Evolutionary conservation across 2,888 invertebrate species (phyloP).

Genomic region (Nipponacmea schrenckii): DNA sequence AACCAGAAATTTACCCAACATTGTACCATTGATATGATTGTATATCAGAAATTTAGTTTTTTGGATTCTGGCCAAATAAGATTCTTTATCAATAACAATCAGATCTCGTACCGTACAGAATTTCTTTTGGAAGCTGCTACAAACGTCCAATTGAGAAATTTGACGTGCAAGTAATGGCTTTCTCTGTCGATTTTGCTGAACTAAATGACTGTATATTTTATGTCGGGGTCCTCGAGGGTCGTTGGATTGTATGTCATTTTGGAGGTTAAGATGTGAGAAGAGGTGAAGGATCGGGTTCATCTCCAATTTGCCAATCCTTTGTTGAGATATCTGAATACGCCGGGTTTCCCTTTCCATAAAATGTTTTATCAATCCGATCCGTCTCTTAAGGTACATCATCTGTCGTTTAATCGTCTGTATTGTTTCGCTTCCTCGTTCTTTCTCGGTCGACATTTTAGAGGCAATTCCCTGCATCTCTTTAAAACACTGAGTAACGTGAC

Average conservation of each 20-base stretch:
- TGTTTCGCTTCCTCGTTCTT: neutral
- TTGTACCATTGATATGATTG: neutral
- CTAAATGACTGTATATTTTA: neutral
- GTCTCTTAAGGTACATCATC: neutral
- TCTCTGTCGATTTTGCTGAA: neutral
- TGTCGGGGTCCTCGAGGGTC: neutral
- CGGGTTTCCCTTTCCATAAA: no score
- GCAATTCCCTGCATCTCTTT: no score
- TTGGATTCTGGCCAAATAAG: neutral
- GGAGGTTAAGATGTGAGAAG: neutral
- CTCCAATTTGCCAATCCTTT: no score
- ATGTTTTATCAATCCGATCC: neutral
- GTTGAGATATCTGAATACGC: no score
- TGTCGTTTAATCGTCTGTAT: neutral
- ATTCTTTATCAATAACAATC: neutral
- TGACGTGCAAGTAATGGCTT: neutral
- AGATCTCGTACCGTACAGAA: neutral
- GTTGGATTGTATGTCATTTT: neutral
- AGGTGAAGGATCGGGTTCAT: neutral
- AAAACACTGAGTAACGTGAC: no score
- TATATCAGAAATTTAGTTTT: neutral
- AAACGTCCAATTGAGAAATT: neutral
- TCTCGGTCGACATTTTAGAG: neutral
- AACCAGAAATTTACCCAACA: neutral
- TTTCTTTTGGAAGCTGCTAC: neutral